Evolutionary conservation across 1,140 invertebrate genomes (phyloP).

Genomic region (Eumeta japonica): DNA sequence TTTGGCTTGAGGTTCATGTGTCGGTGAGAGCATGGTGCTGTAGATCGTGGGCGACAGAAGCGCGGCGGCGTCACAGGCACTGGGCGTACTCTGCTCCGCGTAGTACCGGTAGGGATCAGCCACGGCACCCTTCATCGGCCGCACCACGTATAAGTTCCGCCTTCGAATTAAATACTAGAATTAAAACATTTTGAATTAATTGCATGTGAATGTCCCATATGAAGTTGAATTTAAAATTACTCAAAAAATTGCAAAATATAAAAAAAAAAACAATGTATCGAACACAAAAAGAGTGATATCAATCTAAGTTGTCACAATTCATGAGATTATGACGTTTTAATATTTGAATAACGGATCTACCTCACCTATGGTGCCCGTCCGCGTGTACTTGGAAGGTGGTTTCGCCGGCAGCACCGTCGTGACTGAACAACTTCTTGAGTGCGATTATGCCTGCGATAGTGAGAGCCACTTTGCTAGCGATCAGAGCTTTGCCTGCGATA

Average conservation of each 20-base stretch:
- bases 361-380: slow-evolving; percentile 62
- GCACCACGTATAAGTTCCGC: slow-evolving; percentile 62
- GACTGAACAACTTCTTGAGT: slow-evolving; percentile 68
- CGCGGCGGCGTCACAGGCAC: slow-evolving; percentile 63
- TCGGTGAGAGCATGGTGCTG: slow-evolving; percentile 19
- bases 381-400: slow-evolving; percentile 67
- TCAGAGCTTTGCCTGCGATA: slow-evolving; percentile 66
- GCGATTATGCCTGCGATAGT: slow-evolving; percentile 69
- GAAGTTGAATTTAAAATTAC: too few relatives aligned
- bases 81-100: slow-evolving; percentile 59
- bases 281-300: not conserved
- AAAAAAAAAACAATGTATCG: not conserved
- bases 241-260: too few relatives aligned
- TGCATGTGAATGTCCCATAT: slow-evolving; percentile 1
- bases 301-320: too few relatives aligned
- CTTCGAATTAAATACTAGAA: slow-evolving; percentile 56
- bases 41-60: slow-evolving; percentile 51
- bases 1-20: slow-evolving; percentile 48
- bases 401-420: slow-evolving; percentile 58
- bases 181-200: slow-evolving; percentile 31
- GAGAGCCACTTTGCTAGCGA: slow-evolving; percentile 68
- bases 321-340: too few relatives aligned
- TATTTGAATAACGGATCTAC: too few relatives aligned
- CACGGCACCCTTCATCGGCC: slow-evolving; percentile 50
- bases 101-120: slow-evolving; percentile 60